phyloP scores from a whole-genome alignment of 2,888 invertebrate genomes.

The Anarsia innoxiella region DNA sequence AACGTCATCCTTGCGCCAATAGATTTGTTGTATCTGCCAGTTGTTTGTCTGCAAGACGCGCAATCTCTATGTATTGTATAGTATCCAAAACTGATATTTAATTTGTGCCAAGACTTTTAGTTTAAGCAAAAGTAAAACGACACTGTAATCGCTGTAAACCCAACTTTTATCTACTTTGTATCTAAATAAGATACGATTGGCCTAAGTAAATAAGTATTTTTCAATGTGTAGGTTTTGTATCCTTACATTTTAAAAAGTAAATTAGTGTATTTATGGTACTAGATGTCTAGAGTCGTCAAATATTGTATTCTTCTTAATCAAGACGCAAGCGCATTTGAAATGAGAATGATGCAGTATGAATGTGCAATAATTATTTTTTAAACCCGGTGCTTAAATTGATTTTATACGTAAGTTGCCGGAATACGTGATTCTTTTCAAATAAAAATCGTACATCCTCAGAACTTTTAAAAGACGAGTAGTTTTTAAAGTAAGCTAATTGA shows the following conservation, averaged over 20 bases:
- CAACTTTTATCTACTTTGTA: conserved; percentile 40
- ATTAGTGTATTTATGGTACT: conserved; percentile 31
- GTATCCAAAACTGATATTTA: conserved; percentile 47
- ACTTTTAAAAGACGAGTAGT: conserved; percentile 48
- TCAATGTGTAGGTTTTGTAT: conserved; percentile 60
- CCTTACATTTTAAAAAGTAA: conserved; percentile 44
- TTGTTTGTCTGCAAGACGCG: conserved; percentile 38
- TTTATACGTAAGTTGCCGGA: conserved; percentile 23
- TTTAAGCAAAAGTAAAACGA: conserved; percentile 44
- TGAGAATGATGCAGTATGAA: conserved; percentile 21
- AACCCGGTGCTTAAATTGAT: conserved; percentile 50
- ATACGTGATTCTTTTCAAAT: conserved; percentile 20
- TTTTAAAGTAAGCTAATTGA: conserved; percentile 34
- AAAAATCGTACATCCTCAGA: conserved; percentile 51
- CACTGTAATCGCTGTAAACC: conserved; percentile 25
- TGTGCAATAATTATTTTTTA: conserved; percentile 53
- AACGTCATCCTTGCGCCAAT: conserved; percentile 4
- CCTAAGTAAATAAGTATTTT: conserved; percentile 66
- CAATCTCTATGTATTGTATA: conserved; percentile 30
- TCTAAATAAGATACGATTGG: conserved; percentile 47
- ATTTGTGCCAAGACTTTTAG: conserved; percentile 70
- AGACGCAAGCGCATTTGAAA: conserved; percentile 35
- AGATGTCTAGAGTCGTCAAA: conserved; percentile 26
- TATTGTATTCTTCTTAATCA: conserved; percentile 34
- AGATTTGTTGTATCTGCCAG: conserved; percentile 9